phyloP scores from a whole-genome alignment of 1,140 invertebrate genomes.

The Pygmarrhopalites habei region DNA sequence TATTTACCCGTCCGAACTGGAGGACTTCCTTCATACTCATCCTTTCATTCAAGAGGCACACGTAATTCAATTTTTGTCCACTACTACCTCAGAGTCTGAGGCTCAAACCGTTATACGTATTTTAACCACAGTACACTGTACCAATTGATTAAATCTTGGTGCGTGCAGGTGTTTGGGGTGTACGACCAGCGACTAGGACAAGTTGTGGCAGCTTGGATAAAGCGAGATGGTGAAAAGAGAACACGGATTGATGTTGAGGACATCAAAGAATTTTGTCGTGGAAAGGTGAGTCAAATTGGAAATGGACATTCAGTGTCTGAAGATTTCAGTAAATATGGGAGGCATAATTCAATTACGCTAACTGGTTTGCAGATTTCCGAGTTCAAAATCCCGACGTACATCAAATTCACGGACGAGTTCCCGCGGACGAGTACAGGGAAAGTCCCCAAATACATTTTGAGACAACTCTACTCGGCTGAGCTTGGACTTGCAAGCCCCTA shows the following conservation, averaged over 20 bases:
- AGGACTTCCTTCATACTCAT: constrained; percentile 54
- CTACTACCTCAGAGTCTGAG: no score
- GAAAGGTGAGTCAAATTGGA: constrained; percentile 45
- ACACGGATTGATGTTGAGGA: constrained; percentile 46
- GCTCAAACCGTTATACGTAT: no score
- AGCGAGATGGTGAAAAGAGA: constrained; percentile 42
- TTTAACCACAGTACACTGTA: no score
- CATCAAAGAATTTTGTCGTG: constrained; percentile 51
- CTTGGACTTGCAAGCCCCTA: not conserved
- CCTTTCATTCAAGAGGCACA: constrained; percentile 52
- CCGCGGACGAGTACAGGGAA: constrained; percentile 54
- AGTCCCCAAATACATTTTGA: constrained; percentile 42
- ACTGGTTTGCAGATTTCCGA: constrained; percentile 46
- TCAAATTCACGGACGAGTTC: constrained; percentile 49
- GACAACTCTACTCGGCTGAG: constrained; percentile 32
- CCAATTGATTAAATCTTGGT: no score
- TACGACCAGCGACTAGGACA: constrained; percentile 57
- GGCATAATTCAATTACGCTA: no score
- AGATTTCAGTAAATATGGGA: no score
- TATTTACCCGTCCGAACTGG: constrained; percentile 56
- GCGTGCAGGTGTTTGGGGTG: constrained; percentile 55
- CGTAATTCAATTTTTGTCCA: no score
- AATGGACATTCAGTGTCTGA: no score
- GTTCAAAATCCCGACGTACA: constrained; percentile 53
- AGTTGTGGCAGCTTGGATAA: constrained; percentile 56